Conservation (phyloP, 2,797 vertebrate species). For the Pteronotus mesoamericanus region DNA sequence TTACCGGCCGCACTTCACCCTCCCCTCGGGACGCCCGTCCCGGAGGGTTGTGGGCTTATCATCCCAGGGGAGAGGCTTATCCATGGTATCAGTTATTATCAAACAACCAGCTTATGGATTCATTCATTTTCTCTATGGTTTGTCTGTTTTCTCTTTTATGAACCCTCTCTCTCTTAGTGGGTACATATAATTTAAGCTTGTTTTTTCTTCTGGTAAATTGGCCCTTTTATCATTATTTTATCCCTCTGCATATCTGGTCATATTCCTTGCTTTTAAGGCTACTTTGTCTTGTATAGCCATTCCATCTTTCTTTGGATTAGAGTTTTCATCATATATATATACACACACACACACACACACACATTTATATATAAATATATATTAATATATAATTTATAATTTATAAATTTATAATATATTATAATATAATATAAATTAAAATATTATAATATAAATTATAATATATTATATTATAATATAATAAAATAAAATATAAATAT, state of each 20-base stretch:
- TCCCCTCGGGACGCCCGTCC: background rate
- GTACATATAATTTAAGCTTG: background rate
- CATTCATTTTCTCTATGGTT: background rate
- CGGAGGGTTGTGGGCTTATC: background rate
- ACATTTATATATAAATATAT: no score
- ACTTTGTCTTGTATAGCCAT: background rate
- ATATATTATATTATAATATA: no score
- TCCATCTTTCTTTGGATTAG: background rate
- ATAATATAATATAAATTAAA: no score
- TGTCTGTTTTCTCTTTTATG: background rate
- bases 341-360: no score
- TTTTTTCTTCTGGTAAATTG: background rate
- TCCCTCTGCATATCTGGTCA: background rate
- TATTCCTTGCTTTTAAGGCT: background rate
- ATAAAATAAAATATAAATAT: no score
- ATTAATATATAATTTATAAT: no score
- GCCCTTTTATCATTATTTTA: background rate
- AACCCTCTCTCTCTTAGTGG: background rate
- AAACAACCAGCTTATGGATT: background rate
- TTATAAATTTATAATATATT: no score
- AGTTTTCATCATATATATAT: background rate
- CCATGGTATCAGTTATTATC: background rate
- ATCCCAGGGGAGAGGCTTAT: background rate
- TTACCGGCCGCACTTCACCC: no score
- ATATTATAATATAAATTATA: no score